Conservation (phyloP, 2,113 vertebrate species). For the Ceratotherium simum region DNA sequence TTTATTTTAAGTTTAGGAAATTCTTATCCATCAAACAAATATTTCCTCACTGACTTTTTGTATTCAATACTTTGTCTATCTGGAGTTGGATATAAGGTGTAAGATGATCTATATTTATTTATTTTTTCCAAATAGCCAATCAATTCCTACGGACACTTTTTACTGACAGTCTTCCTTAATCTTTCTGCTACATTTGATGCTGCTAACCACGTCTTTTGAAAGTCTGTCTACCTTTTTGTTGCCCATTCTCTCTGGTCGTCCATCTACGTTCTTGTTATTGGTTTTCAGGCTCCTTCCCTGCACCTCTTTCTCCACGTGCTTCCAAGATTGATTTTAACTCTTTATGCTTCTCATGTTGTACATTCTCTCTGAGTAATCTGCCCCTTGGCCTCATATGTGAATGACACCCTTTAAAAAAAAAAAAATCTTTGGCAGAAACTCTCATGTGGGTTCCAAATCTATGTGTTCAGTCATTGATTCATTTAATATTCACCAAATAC, state of each 20-base stretch:
- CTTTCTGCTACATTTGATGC: background rate
- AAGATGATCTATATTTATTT: background rate
- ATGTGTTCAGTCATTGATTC: background rate
- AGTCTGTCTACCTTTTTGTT: background rate
- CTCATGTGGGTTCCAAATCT: background rate
- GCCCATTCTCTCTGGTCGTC: background rate
- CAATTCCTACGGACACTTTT: background rate
- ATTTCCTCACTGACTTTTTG: constrained; percentile 43
- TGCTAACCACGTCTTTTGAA: background rate
- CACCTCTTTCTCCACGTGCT: background rate
- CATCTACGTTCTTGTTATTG: background rate
- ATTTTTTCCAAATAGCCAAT: background rate
- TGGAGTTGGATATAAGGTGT: background rate
- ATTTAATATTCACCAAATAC: background rate
- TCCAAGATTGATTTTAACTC: background rate
- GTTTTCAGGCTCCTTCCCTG: background rate
- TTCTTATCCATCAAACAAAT: background rate
- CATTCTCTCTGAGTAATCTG: background rate
- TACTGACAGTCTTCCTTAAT: background rate
- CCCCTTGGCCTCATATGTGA: background rate
- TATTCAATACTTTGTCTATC: background rate
- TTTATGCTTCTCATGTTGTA: background rate
- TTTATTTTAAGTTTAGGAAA: constrained; percentile 32
- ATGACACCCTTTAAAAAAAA: background rate
- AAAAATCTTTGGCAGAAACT: background rate